Conservation (phyloP, 2,888 invertebrate species). For the Cheilosia pagana region DNA sequence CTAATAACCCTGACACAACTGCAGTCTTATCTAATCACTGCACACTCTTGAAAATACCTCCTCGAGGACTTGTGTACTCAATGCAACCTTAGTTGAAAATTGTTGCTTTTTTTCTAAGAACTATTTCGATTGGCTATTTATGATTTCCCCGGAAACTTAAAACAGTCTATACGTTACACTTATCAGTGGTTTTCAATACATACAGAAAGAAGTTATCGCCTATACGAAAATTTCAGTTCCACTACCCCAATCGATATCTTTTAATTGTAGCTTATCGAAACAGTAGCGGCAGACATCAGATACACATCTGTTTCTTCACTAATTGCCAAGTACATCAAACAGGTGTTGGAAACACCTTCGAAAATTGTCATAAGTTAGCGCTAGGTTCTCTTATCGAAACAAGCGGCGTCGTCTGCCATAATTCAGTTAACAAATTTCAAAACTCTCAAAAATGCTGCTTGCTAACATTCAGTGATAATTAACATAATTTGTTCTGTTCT, state of each 20-base stretch:
- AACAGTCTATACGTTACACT: too few relatives aligned
- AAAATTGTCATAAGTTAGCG: not conserved
- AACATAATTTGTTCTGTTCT: conserved; percentile 15
- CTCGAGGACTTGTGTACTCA: too few relatives aligned
- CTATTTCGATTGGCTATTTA: too few relatives aligned
- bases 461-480: conserved; percentile 19
- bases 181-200: not conserved
- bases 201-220: not conserved
- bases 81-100: too few relatives aligned
- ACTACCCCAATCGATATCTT: conserved; percentile 7
- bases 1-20: too few relatives aligned
- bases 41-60: too few relatives aligned
- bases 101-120: too few relatives aligned
- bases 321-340: conserved; percentile 1
- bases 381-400: conserved; percentile 16
- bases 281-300: not conserved
- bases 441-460: conserved; percentile 15
- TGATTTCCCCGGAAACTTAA: too few relatives aligned
- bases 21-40: too few relatives aligned
- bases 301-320: not conserved
- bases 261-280: conserved; percentile 24
- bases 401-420: not conserved
- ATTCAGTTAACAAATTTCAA: conserved; percentile 4
- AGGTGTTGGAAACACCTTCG: conserved; percentile 13
- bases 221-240: too few relatives aligned